Evolutionary conservation across 2,888 invertebrate genomes (phyloP), one percentile per base, ranked within the genome.

Genomic region (Patella depressa): DNA sequence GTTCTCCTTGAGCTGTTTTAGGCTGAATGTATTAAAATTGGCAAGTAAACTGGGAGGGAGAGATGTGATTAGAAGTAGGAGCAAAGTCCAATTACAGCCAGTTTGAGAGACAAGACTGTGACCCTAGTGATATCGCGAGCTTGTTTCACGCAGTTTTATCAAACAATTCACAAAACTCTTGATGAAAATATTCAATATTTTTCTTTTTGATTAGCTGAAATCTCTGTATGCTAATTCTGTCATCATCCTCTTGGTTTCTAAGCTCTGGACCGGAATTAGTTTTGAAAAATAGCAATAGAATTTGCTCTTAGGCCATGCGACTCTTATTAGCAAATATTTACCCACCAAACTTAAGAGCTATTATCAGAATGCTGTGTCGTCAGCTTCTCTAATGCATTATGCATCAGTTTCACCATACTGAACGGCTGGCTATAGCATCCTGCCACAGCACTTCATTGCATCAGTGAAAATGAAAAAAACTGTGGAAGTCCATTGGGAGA

Each of bases 261-360:
- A 65, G 65, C 65, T 24, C 24, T 24, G 24, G 19, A 65, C 29
- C 71, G 29, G 70, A 70, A 75, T 75, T 70, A 29, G 54, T 71
- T 75, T 75, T 69, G 75, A 75, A 75, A 75, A 71, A 75, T 54
- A 29, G 75, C 75, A 75, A 75, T 75, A 75, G 70, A 75, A 71
- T 70, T 54, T 75, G 70, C 70, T 75, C 57, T 29, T 53, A 34
- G 75, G 70, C 75, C 71, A 70, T 24, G 70, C 70, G 54, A 54
- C 70, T 53, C 70, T 45, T 71, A 55, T 69, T 71, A 70, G 75
- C 70, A 69, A 75, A 75, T 75, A 75, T 75, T 75, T 69, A 75
- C 75, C 70, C 71, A 70, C 69, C 55, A 75, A 75, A 71, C 70
- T 57, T 53, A 75, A 53, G 75, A 55, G 75, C 75, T 71, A 75